Base-by-base conservation (phyloP, 2,888 invertebrate genomes). In the Andrena haemorrhoa region DNA sequence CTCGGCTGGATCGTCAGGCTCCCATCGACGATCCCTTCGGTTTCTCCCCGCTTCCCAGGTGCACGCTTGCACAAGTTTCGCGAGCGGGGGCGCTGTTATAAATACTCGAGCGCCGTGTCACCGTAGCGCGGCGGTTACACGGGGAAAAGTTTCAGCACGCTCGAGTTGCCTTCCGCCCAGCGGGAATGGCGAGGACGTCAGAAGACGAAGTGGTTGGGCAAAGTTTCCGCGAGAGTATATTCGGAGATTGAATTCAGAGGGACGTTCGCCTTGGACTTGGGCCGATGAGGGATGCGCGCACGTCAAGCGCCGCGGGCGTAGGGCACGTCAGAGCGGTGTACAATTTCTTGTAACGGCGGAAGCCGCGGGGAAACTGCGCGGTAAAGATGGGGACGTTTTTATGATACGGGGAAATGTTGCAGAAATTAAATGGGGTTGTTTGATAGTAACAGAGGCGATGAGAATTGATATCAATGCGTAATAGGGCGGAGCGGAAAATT, bases 231-330 rank as follows among this genome's bases (percentile, higher is more conserved):
- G 8, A 8, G 61, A 72, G 79, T 80, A 82, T 82, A 86, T 83
- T 85, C 76, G 64, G 76, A 82, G 82, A 87, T 87, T 86, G 86
- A 86, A 87, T 86, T 83, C 82, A n/a, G 64, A 47, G 63, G 60
- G 79, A 61, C 75, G 80, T 74, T 78, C 78, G 63, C 61, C 71
- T 63, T 49, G 61, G 80, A 84, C 71, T 84, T 84, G 47, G 56
- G 12, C 2, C 35, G 47, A 60, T 61, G 77, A 78, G 65, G 66
- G 81, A 83, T 61, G 73, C 80, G 53, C 49, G 69, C 41, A 69
- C 82, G 72, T 66, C 71, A 47, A 69, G 23, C 58, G 29, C 41
- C 56, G 35, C 29, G 61, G 29, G 56, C 41, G 41, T 41, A 1
- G 41, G 41, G 4, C 41, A 41, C 41, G 41, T 41, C 41, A 16